These are phyloP conservation scores for Hystrix brachyura DNA, from an alignment of 2,113 vertebrate species.

Conservation along the genomic window DNA sequence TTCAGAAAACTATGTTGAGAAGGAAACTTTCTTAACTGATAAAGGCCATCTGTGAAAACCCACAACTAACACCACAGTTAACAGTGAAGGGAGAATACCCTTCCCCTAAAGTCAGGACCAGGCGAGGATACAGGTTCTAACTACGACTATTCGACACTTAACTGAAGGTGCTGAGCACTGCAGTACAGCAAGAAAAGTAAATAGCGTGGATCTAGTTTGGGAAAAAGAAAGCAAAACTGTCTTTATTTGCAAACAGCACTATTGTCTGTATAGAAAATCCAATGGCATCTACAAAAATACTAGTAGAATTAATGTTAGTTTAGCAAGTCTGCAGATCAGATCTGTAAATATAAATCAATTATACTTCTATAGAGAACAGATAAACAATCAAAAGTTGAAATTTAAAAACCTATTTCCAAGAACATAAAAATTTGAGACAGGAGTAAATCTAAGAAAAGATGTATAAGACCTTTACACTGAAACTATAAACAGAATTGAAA, in stretches of 20 bases:
- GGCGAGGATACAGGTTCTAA: not conserved
- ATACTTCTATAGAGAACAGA: not conserved
- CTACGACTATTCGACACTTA: not conserved
- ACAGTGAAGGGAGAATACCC: not conserved
- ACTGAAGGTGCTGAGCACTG: not conserved
- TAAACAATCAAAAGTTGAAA: not conserved
- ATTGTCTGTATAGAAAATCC: not conserved
- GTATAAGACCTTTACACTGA: too few species aligned
- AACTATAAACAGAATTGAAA: not conserved
- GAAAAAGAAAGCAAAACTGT: not conserved
- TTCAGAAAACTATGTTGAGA: not conserved
- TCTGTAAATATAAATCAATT: not conserved
- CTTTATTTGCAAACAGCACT: not conserved
- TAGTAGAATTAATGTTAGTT: not conserved
- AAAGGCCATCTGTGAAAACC: not conserved
- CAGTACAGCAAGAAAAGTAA: not conserved
- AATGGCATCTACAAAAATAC: not conserved
- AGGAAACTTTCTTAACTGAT: not conserved
- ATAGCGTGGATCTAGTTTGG: not conserved
- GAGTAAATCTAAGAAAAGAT: not conserved
- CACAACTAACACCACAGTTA: not conserved
- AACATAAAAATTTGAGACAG: not conserved
- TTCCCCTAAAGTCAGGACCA: not conserved
- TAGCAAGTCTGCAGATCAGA: not conserved
- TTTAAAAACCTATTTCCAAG: constrained; percentile 4